Evolutionary conservation across 2,113 vertebrate species (phyloP), one percentile per base, ranked within the genome.

Genomic region (Thryonomys swinderianus): DNA sequence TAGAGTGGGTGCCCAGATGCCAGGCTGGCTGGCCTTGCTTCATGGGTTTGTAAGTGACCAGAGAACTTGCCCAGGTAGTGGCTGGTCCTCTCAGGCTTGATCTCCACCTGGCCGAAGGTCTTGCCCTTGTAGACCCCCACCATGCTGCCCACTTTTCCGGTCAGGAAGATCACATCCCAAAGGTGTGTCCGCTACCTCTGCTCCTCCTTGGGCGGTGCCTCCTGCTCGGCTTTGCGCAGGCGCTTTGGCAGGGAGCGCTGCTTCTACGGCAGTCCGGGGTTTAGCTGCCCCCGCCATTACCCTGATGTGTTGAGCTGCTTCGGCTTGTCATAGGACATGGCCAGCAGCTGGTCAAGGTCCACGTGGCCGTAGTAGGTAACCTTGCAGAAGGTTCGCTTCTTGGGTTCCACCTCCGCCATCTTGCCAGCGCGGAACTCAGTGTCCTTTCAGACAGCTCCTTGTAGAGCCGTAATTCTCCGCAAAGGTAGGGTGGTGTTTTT

Each of bases 1-100:
- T 99, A 79, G 99, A 99, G 97, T 99, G 99, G 62, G 99, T 99
- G 99, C 99, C 3, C 99, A 99, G 16, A 99, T 99, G 85, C 99
- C 99, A 0, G 99, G 99, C 85, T 99, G 99, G 99, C 85, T 99
- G 98, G 97, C 99, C 99, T 14, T 99, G 99, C 97, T 99, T 99
- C 96, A 99, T 99, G 0, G 99, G 99, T 96, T 99, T 99, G 99
- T 99, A 99, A 3, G 99, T 99, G 98, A 99, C 99, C 99, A 98
- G 99, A 99, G 95, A 99, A 99, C 92, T 99, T 99, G 37, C 99
- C 99, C 98, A 99, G 97, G 97, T 99, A 99, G 98, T 99, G 99
- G 21, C 99, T 99, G 6, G 99, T 99, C 99, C 99, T 99, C 97
- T 99, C 99, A 0, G 99, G 99, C 99, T 99, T 99, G 97, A 99